Base-by-base conservation (phyloP, 1,140 invertebrate genomes). In the Brachionus paranguensis region DNA sequence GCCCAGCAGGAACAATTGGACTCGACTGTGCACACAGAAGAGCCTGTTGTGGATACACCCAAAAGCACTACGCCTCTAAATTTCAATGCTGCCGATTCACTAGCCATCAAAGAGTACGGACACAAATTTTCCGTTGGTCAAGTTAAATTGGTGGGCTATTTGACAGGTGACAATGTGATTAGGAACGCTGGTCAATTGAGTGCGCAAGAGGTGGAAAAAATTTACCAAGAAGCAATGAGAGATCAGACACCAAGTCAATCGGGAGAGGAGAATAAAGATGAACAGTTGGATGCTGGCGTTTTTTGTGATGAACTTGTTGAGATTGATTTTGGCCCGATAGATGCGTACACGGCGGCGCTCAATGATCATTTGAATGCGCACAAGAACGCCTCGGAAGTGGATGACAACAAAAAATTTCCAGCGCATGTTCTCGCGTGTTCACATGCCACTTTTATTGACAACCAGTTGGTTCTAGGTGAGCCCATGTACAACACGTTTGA, bases 241-340 rank as follows among this genome's bases (percentile, higher is more conserved):
- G 47, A 55, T 79, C 4, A 53, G 33, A 53, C 76, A 24, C 12
- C 11, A 2, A 81, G 4, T 12, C 1, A 64, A 1, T 79, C 12
- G 7, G 24, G 2, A 20, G 53, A 81, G 4, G 78, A 64, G 24
- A 45, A n/a, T 24, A 55, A 3, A 45, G 24, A 33, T 17, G 53
- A 81, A 12, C n/a, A 20, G 11, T 81, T 81, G 11, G 64, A 81
- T 43, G n/a, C 27, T 5, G 6, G 53, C 14, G 17, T 81, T 27
- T 81, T 81, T 37, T 43, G 60, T 41, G 78, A 81, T 20, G 78
- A 81, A 17, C 55, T 81, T 41, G 78, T 81, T 37, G 78, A 81
- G 1, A 81, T 81, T 64, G 78, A 81, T 8, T 81, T 64, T 27
- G 78, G 78, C 1, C 37, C 78, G 2, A 81, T 81, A 6, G 78